Conservation (phyloP, 2,113 vertebrate species). For the Plestiodon gilberti region DNA sequence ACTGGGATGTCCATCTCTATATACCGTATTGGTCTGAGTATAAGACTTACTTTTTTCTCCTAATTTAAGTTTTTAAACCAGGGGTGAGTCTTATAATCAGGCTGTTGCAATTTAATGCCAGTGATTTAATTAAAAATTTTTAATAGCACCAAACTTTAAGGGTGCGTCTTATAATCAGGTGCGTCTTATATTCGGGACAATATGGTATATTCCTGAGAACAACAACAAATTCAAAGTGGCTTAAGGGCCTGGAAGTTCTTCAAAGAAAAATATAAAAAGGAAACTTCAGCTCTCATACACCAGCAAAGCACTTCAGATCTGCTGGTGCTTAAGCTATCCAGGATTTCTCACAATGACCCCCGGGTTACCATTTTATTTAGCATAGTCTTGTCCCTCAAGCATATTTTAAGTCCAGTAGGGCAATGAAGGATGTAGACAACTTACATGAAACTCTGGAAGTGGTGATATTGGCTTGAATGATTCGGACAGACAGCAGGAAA, state of each 20-base stretch:
- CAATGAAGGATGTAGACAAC: slow-evolving; percentile 57
- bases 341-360: slow-evolving; percentile 18
- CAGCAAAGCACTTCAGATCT: not conserved
- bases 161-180: too few species aligned
- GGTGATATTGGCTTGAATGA: slow-evolving; percentile 74
- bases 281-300: not conserved
- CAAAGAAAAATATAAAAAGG: not conserved
- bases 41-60: too few species aligned
- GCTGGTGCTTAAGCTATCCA: not conserved
- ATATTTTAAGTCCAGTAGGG: slow-evolving; percentile 27
- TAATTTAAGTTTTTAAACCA: too few species aligned
- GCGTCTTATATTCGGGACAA: too few species aligned
- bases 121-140: too few species aligned
- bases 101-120: too few species aligned
- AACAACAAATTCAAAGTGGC: not conserved
- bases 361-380: slow-evolving; percentile 4
- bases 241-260: not conserved
- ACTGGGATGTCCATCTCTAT: too few species aligned
- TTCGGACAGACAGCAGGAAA: slow-evolving; percentile 74
- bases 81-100: too few species aligned
- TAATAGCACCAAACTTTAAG: too few species aligned
- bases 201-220: not conserved
- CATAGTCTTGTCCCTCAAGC: slow-evolving; percentile 28
- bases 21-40: too few species aligned
- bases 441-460: slow-evolving; percentile 74